A percentile compares a stretch with the other conserved stretches of the same genome.
phyloP scores from a whole-genome alignment of 2,888 invertebrate species.

The Andrena hattorfiana region DNA sequence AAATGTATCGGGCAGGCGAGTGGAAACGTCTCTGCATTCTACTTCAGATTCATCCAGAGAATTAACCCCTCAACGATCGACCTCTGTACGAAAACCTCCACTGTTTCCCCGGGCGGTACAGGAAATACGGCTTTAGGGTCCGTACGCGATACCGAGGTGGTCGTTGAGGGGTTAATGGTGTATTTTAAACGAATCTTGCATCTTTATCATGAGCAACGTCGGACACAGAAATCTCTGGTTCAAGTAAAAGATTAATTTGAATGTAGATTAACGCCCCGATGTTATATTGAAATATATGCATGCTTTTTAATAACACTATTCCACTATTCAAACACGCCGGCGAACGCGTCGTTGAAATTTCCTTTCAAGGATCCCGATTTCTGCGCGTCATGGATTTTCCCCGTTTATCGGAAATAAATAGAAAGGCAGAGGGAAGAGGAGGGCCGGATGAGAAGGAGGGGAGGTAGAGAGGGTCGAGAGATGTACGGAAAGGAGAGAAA shows the following conservation, averaged over 20 bases:
- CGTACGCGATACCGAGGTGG: no score
- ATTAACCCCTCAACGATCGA: neutral
- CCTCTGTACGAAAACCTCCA: no score
- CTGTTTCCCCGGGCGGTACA: no score
- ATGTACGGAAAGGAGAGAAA: conserved; percentile 9
- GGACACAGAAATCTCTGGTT: no score
- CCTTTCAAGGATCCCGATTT: conserved; percentile 31
- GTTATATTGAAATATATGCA: no score
- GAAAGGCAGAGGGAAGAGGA: conserved; percentile 21
- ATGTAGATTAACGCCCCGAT: neutral
- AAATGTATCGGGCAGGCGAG: conserved; percentile 4
- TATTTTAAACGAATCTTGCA: no score
- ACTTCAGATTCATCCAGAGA: neutral
- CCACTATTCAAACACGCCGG: neutral
- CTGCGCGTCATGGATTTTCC: conserved; percentile 37
- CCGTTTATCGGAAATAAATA: conserved; percentile 62
- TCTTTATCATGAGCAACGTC: no score
- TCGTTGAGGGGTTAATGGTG: no score
- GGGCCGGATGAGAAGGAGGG: conserved; percentile 14
- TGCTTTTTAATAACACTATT: neutral
- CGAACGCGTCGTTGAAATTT: conserved; percentile 42
- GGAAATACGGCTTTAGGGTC: no score
- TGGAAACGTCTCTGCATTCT: neutral
- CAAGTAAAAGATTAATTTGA: neutral
- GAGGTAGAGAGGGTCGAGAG: conserved; percentile 2